Evolutionary conservation across 2,888 invertebrate genomes (phyloP), one percentile per base, ranked within the genome.

Genomic region (Pecten maximus): DNA sequence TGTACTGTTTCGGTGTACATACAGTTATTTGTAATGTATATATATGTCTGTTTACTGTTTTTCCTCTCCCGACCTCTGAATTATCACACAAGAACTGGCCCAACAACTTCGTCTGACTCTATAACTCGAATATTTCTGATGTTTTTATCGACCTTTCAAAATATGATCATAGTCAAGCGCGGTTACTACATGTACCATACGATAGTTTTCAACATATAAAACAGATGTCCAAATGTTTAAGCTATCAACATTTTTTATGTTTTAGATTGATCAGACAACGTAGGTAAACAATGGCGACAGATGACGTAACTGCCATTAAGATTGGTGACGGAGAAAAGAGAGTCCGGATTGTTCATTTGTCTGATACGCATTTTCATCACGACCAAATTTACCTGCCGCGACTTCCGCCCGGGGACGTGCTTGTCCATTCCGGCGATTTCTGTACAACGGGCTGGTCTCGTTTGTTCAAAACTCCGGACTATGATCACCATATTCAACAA

Each of bases 371-470:
- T 86, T 90, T 94, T 91, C 88, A 91, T 23, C 95, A 96, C 89
- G 91, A 94, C 40, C 91, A 92, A 16, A 88, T 88, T 28, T 93
- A 92, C 39, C 40, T 93, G 12, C 40, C 89, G 2, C 54, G 54
- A 28, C 94, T 96, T 40, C 96, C 96, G 35, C 91, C 93, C n/a
- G 96, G 96, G 0, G 95, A 96, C 91, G 94, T 96, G 87, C 93
- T 96, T 3, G 92, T 96, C 15, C 96, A 96, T 91, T 95, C 96
- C 0, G 96, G 96, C 12, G 96, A 96, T 91, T 96, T 96, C 89
- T 93, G 94, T 39, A 89, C 91, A 50, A 91, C 92, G 88, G 40
- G 90, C 8, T 91, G 90, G 87, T 88, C 50, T 23, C 89, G 89
- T 16, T 39, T 88, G 35, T 89, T 91, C 19, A 92, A 91, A 60